These are phyloP conservation scores for Amphimallon solstitiale DNA, from an alignment of 2,888 invertebrate species.

Conservation along the genomic window DNA sequence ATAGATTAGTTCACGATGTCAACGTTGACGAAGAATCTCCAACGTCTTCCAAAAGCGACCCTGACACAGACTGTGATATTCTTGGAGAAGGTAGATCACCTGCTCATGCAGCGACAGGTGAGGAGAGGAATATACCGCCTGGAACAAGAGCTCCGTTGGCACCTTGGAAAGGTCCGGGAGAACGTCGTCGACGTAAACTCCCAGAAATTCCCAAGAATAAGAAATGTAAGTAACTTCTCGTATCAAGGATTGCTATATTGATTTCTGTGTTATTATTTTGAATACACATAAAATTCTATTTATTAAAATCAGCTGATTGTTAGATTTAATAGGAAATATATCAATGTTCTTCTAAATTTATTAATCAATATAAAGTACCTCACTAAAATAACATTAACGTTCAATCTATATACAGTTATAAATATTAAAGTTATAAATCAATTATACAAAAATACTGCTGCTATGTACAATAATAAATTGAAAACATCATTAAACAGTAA, in stretches of 20 bases:
- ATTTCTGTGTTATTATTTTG: too few relatives aligned
- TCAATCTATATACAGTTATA: too few relatives aligned
- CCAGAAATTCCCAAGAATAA: conserved; percentile 91
- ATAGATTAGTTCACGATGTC: conserved; percentile 85
- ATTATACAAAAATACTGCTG: too few relatives aligned
- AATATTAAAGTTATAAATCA: too few relatives aligned
- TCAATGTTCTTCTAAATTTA: too few relatives aligned
- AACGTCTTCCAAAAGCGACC: conserved; percentile 79
- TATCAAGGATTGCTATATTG: not conserved
- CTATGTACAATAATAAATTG: too few relatives aligned
- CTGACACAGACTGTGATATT: conserved; percentile 67
- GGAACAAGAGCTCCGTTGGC: conserved; percentile 38
- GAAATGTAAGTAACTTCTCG: conserved; percentile 73
- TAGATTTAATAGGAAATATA: too few relatives aligned
- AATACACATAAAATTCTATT: too few relatives aligned
- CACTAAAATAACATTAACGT: too few relatives aligned
- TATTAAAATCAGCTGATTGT: too few relatives aligned
- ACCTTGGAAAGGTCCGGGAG: conserved; percentile 57
- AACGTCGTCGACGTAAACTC: conserved; percentile 81
- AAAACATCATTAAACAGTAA: too few relatives aligned
- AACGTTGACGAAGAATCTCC: conserved; percentile 84
- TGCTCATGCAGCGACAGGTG: conserved; percentile 34
- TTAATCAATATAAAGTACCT: too few relatives aligned
- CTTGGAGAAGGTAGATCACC: conserved; percentile 47
- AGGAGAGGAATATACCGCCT: conserved; percentile 32